Evolutionary conservation across 2,888 invertebrate genomes (phyloP).

Genomic region (Rotaria socialis): DNA sequence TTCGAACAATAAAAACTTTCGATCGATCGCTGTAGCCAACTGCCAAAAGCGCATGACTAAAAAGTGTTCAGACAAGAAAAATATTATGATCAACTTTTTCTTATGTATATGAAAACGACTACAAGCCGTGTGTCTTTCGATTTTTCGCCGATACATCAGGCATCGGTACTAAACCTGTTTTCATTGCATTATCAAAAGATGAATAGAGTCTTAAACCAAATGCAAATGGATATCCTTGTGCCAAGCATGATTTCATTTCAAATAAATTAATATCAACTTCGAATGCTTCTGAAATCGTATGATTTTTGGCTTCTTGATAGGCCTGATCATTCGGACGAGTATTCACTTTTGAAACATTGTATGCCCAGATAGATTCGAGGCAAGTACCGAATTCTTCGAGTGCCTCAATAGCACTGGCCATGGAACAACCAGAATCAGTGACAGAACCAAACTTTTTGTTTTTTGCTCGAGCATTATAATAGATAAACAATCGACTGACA

Average conservation of each 20-base stretch:
- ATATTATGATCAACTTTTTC: too few relatives aligned
- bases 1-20: not conserved
- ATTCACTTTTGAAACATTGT: not conserved
- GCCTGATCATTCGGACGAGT: not conserved
- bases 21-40: not conserved
- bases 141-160: not conserved
- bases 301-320: not conserved
- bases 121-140: not conserved
- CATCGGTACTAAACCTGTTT: not conserved
- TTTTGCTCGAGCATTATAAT: not conserved
- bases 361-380: not conserved
- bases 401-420: not conserved
- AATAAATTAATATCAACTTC: not conserved
- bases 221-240: not conserved
- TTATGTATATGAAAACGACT: too few relatives aligned
- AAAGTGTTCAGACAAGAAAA: not conserved
- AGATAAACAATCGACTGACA: not conserved
- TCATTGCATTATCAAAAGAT: not conserved
- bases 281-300: not conserved
- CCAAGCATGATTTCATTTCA: not conserved
- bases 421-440: not conserved
- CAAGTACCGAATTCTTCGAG: not conserved
- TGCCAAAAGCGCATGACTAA: not conserved
- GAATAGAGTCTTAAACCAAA: not conserved
- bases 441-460: not conserved